Percentiles rank a stretch among this genome's conserved stretches.
phyloP scores from a whole-genome alignment of 2,888 invertebrate species.

The Malthinus flaveolus region DNA sequence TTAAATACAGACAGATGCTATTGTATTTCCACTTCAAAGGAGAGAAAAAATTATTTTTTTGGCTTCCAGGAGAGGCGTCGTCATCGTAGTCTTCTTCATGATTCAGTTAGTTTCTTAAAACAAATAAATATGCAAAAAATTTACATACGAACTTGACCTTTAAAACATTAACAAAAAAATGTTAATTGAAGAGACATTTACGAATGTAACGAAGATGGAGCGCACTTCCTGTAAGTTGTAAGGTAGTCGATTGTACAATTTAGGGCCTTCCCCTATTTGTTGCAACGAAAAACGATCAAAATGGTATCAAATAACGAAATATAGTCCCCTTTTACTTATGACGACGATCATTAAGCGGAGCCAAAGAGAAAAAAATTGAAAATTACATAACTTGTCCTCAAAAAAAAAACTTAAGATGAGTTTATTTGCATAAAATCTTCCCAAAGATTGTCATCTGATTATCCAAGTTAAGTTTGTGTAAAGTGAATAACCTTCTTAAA shows the following conservation, averaged over 20 bases:
- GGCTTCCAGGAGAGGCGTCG: background rate
- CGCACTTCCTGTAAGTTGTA: too few relatives aligned
- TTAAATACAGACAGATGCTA: constrained; percentile 32
- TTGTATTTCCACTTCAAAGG: constrained; percentile 32
- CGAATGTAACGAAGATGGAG: too few relatives aligned
- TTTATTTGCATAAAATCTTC: constrained; percentile 26
- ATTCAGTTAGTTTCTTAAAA: too few relatives aligned
- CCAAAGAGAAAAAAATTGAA: constrained; percentile 26
- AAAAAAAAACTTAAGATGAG: background rate
- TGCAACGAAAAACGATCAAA: background rate
- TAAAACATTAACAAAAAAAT: too few relatives aligned
- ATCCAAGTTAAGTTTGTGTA: constrained; percentile 28
- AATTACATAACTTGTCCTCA: constrained; percentile 41
- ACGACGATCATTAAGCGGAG: too few relatives aligned
- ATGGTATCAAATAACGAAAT: too few relatives aligned
- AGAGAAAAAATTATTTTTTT: constrained; percentile 20
- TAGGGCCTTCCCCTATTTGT: too few relatives aligned
- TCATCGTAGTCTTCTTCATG: constrained; percentile 18
- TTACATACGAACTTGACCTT: too few relatives aligned
- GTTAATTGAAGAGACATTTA: too few relatives aligned
- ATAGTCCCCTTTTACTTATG: too few relatives aligned
- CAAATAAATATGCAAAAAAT: too few relatives aligned
- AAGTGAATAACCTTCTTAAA: constrained; percentile 55
- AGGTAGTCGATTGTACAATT: too few relatives aligned
- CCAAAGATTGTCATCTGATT: constrained; percentile 29